Base-by-base conservation (phyloP, 2,113 vertebrate genomes). In the Forbesichthys agassizii region DNA sequence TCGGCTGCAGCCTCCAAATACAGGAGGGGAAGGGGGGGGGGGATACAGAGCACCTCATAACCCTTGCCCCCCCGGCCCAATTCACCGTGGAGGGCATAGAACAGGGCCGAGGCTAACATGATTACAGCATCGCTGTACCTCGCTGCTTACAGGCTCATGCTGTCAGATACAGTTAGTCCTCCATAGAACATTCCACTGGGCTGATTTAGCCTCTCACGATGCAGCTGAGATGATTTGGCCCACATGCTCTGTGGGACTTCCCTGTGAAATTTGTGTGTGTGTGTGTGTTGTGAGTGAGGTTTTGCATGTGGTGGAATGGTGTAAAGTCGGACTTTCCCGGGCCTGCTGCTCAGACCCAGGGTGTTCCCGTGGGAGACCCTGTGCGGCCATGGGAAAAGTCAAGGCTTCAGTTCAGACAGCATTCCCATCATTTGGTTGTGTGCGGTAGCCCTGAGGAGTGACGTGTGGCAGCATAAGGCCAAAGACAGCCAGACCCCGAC, bases 401-500 rank as follows among this genome's bases (percentile, higher is more conserved):
- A 71, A n/a, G 66, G 63, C 62, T 92, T 91, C 89, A 87, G 88
- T 91, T 91, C 89, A 87, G 88, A 91, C 47, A 12, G 73, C 83
- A 85, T 92, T 90, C 84, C 85, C 57, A n/a, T 66, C 81, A 69
- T 86, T 80, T 85, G 78, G 68, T 58, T 42, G 76, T 48, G 66
- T 63, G 71, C 65, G 71, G 68, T 71, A 75, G 84, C 79, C 62
- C 68, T 79, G 75, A 78, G 68, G 79, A 69, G 68, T 68, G 73
- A 71, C 65, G 69, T 42, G 36, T 42, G 36, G 36, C 68, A 73
- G 70, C 80, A 76, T n/a, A 10, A 61, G 68, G 68, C 69, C 76
- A 78, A 66, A 66, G 48, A 59, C 75, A 20, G 66, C 69, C 13
- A 71, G 61, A 77, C 66, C 59, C n/a, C 47, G 61, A 74, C 56